Evolutionary conservation across 2,113 vertebrate genomes (phyloP), one percentile per base, ranked within the genome.

Genomic region (Zosterops hypoxanthus): DNA sequence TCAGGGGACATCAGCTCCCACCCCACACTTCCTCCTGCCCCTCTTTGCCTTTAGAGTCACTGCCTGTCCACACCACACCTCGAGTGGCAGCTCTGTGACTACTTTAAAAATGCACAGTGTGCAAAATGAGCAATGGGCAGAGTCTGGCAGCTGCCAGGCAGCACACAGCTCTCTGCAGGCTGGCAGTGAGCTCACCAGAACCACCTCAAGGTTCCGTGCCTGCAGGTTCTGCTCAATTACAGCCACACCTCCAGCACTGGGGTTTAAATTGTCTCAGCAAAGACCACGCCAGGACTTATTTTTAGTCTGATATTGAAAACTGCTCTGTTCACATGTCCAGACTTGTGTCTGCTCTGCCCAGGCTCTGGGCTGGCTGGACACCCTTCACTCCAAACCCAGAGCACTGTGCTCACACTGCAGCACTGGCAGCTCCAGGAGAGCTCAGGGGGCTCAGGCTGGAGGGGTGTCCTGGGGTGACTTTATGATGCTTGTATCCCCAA

Each of bases 351-450:
- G 36, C 21, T 61, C n/a, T 57, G 36, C 34, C 24, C 0, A 0
- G 36, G n/a, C 26, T 26, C 46, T 33, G 33, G 49, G 47, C 72
- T 78, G 75, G 28, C 28, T 55, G 63, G 55, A 57, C 66, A 59
- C 14, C 14, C 59, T 63, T 80, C 46, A 46, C 66, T 46, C 33
- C 75, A 86, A 29, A 33, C 8, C n/a, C 75, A 49, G n/a, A 76
- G 66, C 63, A 33, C 24, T 4, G 6, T 0, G 1, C 36, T 68
- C 56, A 24, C 0, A 0, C 33, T 52, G 63, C 36, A 72, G 41
- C 44, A 5, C 24, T 31, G 31, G 33, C 8, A n/a, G 50, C 34
- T 81, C n/a, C 46, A 46, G 50, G 11, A 78, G 26, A 65, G 50
- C 52, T 57, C 20, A 23, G 63, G 23, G 41, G 19, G 24, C 59